Evolutionary conservation across 2,797 vertebrate species (phyloP), one percentile per base, ranked within the genome.

Genomic region (Lophius americanus): DNA sequence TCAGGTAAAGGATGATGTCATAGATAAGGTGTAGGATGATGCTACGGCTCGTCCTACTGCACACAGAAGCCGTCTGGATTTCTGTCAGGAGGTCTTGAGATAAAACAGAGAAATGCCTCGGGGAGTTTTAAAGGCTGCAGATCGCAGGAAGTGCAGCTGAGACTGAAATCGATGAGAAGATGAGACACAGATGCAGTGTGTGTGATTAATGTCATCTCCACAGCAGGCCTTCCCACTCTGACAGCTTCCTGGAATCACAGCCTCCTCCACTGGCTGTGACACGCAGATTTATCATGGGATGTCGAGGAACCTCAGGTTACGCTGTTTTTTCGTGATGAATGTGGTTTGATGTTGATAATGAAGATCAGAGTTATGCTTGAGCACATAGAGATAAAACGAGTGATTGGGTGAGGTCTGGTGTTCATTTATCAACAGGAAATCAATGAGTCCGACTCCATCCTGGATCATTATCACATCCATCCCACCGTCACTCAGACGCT

Each of bases 101-200:
- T 41, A 52, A 52, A 68, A 51, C 13, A 50, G 32, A 10, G 33
- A 13, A 51, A 44, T 5, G 9, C 68, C 47, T 9, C 9, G n/a
- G 36, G 60, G 71, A 46, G 70, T 73, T 72, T 43, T 52, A 14
- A 56, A n/a, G 38, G 53, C 59, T 59, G 54, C 57, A 61, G 62
- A 52, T 51, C 41, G 51, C 78, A 66, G 79, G 67, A 71, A 73
- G 64, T 49, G 56, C 46, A 71, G 51, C 58, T 7, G 32, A 70
- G 46, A 70, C 64, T 9, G 41, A 79, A 78, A 87, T 88, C 47
- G 37, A 88, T 82, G 44, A 5, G 6, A 44, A 44, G 66, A 56
- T 36, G 37, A 70, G 60, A 67, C 64, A 23, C 10, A 35, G 39
- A 51, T 7, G 11, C 48, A 33, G 53, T 23, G 23, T 23, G 23